phyloP scores from a whole-genome alignment of 2,113 vertebrate genomes.

The Mesitornis unicolor region DNA sequence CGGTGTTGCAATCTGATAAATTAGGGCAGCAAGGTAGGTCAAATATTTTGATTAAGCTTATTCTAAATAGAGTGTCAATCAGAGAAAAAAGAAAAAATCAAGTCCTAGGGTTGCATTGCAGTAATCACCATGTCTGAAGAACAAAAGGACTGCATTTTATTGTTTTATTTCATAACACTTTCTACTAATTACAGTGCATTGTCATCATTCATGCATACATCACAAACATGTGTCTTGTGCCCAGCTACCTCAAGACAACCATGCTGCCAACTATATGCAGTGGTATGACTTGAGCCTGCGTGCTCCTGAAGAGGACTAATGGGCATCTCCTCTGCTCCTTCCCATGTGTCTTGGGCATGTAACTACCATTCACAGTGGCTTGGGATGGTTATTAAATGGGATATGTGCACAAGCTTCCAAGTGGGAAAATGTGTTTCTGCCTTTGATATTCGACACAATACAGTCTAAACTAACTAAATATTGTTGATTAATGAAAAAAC shows the following conservation, averaged over 20 bases:
- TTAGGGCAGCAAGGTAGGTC: background rate
- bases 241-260: background rate
- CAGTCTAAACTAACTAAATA: background rate
- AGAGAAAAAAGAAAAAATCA: background rate
- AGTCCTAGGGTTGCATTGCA: background rate
- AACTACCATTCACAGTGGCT: background rate
- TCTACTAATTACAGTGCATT: background rate
- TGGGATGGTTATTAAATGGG: too few relatives aligned
- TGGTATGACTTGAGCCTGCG: background rate
- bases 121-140: background rate
- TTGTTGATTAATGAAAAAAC: background rate
- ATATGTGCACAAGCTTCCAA: background rate
- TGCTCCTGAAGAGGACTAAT: background rate
- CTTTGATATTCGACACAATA: background rate
- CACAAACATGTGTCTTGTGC: background rate
- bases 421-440: background rate
- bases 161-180: background rate
- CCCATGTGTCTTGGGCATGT: too few relatives aligned
- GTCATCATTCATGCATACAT: background rate
- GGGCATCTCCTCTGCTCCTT: background rate
- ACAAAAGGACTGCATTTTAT: background rate
- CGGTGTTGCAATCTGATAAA: background rate
- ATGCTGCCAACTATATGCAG: accelerated
- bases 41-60: background rate
- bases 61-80: background rate